A percentile compares a stretch with the other conserved stretches of the same genome.
Conservation (phyloP, 2,113 vertebrate species). For the Empidonax alnorum region DNA sequence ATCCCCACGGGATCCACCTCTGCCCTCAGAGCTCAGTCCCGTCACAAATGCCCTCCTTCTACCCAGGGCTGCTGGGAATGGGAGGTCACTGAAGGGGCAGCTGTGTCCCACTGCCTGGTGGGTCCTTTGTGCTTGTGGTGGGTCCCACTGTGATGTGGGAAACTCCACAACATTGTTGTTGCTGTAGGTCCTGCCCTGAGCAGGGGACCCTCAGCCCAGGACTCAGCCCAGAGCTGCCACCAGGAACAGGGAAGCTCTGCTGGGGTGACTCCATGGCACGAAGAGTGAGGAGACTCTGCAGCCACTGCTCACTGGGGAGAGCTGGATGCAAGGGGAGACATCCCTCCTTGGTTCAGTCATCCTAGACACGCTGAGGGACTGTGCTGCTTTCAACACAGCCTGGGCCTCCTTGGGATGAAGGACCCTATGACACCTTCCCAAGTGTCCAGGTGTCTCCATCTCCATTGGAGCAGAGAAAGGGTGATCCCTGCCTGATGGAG, state of each 20-base stretch:
- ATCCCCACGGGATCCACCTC: background rate
- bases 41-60: background rate
- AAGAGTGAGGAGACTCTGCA: background rate
- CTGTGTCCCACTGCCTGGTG: background rate
- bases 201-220: accelerated
- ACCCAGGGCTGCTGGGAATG: background rate
- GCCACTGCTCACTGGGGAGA: background rate
- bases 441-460: background rate
- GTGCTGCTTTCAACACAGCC: background rate
- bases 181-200: background rate
- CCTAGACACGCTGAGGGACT: accelerated
- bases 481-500: background rate
- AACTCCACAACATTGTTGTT: background rate
- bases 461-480: background rate
- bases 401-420: background rate
- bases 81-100: background rate
- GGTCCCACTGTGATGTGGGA: background rate
- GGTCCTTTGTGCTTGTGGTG: background rate
- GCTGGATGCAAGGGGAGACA: background rate
- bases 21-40: background rate
- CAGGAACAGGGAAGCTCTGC: accelerated
- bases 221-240: background rate
- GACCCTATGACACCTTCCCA: background rate
- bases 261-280: background rate
- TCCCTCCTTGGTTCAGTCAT: background rate